Conservation (phyloP, 2,113 vertebrate species). For the Ifrita kowaldi region DNA sequence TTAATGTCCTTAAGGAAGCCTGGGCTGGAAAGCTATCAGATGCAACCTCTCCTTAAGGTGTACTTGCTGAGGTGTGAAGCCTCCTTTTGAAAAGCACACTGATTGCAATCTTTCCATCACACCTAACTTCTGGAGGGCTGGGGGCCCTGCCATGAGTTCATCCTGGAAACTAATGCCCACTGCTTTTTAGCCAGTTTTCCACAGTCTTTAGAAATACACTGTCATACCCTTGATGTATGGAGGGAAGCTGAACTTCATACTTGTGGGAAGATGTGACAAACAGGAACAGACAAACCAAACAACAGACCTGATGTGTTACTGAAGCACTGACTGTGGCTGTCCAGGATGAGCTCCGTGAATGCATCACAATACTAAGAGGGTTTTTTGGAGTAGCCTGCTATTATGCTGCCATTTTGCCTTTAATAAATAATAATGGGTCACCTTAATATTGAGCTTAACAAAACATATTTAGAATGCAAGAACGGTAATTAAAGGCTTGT, state of each 20-base stretch:
- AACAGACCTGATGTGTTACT: neutral
- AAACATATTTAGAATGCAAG: neutral
- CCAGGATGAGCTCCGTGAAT: neutral
- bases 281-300: neutral
- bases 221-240: no score
- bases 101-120: neutral
- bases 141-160: neutral
- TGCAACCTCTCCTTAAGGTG: neutral
- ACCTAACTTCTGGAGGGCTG: neutral
- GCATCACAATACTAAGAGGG: neutral
- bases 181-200: neutral
- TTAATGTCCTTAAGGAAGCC: constrained; percentile 18
- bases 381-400: neutral
- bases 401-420: neutral
- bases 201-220: neutral
- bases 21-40: neutral
- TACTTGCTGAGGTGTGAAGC: neutral
- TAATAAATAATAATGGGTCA: neutral
- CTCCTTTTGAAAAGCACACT: neutral
- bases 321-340: neutral
- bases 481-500: constrained; percentile 18
- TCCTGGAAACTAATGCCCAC: neutral
- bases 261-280: neutral
- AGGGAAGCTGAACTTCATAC: neutral
- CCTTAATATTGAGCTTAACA: neutral